Base-by-base conservation (phyloP, 2,113 vertebrate species). In the Semnornis frantzii region DNA sequence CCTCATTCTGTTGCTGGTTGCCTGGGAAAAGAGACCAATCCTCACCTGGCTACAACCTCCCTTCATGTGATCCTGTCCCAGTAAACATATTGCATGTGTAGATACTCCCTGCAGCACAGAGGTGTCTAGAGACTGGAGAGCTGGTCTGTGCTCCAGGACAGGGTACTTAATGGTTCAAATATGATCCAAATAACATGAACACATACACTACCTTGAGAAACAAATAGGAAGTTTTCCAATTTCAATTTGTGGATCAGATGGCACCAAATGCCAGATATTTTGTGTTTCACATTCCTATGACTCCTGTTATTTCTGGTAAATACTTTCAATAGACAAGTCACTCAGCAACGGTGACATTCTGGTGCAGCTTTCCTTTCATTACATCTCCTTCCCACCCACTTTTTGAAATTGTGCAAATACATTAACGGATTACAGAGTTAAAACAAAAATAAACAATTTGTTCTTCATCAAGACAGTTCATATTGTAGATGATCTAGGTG, bases 401-500 rank as follows among this genome's bases (percentile, higher is more conserved):
- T 78, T 57, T 34, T 42, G 65, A 76, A 94, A 83, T 5, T 42
- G 73, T 74, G 74, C 80, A 76, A 84, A 83, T 23, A 16, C 30
- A 58, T 50, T 54, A 73, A 68, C 8, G 2, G 24, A 88, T 88
- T 88, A 71, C 64, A 50, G 52, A 37, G 33, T 68, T 91, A 84
- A 93, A 89, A 6, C 48, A 74, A 87, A 95, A 93, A 74, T 46
- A 92, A 93, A 83, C n/a, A 4, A 64, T 87, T 85, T 82, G 87
- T 93, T 89, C 89, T 83, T 96, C 91, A 85, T 81, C 72, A 48
- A 79, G 69, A n/a, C 48, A 77, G 54, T 60, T 93, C 75, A 39
- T 39, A 57, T 50, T 82, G 57, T 33, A 59, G 75, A 77, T 95
- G 75, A 65, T 82, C 64, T 87, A 81, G 90, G 87, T 55, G 90